A percentile compares a stretch with the other conserved stretches of the same genome.
phyloP scores from a whole-genome alignment of 2,113 vertebrate genomes.

The Aegotheles bennettii region DNA sequence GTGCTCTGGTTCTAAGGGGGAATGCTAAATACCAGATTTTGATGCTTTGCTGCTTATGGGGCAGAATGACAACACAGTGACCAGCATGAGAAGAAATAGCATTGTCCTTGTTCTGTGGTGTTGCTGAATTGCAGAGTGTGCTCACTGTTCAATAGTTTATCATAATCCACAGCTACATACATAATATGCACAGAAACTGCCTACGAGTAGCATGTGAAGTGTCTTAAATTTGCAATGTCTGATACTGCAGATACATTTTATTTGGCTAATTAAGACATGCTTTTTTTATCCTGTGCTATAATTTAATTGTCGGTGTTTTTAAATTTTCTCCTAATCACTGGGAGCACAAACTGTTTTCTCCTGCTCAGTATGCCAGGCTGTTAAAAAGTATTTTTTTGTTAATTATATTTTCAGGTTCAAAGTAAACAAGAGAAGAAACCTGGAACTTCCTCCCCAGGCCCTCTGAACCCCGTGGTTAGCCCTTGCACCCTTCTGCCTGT shows the following conservation, averaged over 20 bases:
- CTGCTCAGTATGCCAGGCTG: accelerated
- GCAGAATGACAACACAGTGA: background rate
- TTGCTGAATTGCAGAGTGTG: background rate
- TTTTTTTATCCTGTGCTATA: background rate
- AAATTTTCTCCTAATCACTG: background rate
- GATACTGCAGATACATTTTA: background rate
- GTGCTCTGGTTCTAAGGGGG: background rate
- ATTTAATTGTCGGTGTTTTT: background rate
- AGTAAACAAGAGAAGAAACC: conserved; percentile 93
- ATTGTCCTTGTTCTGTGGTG: background rate
- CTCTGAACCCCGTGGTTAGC: conserved; percentile 58
- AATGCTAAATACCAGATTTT: background rate
- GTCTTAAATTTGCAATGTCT: background rate
- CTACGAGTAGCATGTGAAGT: background rate
- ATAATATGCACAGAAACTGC: background rate
- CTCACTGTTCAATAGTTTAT: background rate
- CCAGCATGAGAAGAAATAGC: background rate
- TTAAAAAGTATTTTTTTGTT: conserved; percentile 1
- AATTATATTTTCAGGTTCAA: conserved; percentile 81
- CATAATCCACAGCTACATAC: background rate
- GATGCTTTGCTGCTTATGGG: background rate
- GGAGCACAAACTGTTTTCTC: background rate
- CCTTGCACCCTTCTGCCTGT: conserved; percentile 79
- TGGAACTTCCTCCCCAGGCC: conserved; percentile 77
- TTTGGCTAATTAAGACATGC: background rate